Conservation (phyloP, 2,797 vertebrate genomes). For the Sorex maritimensis region DNA sequence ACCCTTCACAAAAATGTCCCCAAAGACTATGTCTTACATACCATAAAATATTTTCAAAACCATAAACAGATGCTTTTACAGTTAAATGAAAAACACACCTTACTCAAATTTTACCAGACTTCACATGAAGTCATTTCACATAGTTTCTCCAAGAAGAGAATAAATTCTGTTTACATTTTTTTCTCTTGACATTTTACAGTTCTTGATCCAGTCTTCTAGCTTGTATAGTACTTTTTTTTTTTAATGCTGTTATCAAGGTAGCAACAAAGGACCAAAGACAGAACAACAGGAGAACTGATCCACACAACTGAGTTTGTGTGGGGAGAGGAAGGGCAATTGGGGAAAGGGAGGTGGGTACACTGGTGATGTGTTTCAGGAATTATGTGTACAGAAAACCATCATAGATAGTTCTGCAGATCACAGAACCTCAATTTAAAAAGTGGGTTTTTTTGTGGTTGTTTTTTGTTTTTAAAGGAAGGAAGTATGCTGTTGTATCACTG, state of each 20-base stretch:
- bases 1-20: neutral
- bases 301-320: too few species aligned
- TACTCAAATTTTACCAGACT: conserved; percentile 15
- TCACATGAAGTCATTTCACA: neutral
- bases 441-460: too few species aligned
- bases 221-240: neutral
- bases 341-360: too few species aligned
- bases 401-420: too few species aligned
- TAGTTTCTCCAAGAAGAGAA: neutral
- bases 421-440: too few species aligned
- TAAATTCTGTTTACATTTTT: conserved; percentile 14
- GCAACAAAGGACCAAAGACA: too few species aligned
- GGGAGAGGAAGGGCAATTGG: too few species aligned
- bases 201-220: neutral
- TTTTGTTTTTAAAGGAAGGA: neutral
- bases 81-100: conserved; percentile 29
- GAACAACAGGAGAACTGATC: too few species aligned
- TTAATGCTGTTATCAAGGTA: too few species aligned
- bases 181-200: conserved; percentile 27
- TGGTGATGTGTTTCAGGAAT: too few species aligned
- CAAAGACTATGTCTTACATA: neutral
- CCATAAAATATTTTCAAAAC: conserved; percentile 40
- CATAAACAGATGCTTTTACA: neutral
- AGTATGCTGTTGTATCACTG: neutral
- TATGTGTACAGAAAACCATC: too few species aligned